A percentile compares a stretch with the other conserved stretches of the same genome.
These are phyloP conservation scores for Hydrocynus forskahlii DNA, from an alignment of 2,797 vertebrate genomes.

Conservation along the genomic window DNA sequence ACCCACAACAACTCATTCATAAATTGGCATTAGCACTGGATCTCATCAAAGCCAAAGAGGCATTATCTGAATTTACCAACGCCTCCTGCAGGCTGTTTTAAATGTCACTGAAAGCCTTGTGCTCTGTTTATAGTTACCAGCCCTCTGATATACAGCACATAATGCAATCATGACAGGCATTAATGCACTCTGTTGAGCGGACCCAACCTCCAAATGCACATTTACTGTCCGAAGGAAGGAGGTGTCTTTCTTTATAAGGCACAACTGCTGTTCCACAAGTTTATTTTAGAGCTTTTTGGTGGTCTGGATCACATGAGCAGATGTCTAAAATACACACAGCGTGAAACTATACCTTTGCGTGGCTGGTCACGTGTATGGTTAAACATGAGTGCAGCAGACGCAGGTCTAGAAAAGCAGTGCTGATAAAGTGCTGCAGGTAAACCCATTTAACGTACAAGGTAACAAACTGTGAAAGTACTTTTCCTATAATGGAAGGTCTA, in stretches of 20 bases:
- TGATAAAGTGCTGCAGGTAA: constrained; percentile 41
- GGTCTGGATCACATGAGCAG: constrained; percentile 49
- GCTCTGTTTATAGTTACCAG: constrained; percentile 10
- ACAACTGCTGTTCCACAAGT: constrained; percentile 25
- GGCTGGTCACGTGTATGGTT: neutral
- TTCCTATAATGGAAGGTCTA: constrained; percentile 40
- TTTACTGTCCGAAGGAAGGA: constrained; percentile 8
- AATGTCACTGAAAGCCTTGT: constrained; percentile 14
- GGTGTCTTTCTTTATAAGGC: constrained; percentile 21
- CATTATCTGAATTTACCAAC: constrained; percentile 16
- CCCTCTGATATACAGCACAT: constrained; percentile 9
- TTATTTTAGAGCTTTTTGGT: constrained; percentile 45
- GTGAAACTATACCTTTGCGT: constrained; percentile 31
- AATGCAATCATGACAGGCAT: constrained; percentile 25
- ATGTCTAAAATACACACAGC: constrained; percentile 33
- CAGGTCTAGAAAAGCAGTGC: constrained; percentile 1
- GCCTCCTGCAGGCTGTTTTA: neutral
- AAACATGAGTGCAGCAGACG: neutral
- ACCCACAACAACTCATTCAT: constrained; percentile 14
- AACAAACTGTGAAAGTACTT: constrained; percentile 37
- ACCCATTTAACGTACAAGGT: constrained; percentile 23
- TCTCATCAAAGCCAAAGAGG: constrained; percentile 1
- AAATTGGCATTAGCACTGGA: constrained; percentile 9
- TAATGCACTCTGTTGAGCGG: constrained; percentile 6
- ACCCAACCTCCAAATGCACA: constrained; percentile 28